phyloP scores from a whole-genome alignment of 2,797 vertebrate genomes.

The Phrynocephalus forsythii region DNA sequence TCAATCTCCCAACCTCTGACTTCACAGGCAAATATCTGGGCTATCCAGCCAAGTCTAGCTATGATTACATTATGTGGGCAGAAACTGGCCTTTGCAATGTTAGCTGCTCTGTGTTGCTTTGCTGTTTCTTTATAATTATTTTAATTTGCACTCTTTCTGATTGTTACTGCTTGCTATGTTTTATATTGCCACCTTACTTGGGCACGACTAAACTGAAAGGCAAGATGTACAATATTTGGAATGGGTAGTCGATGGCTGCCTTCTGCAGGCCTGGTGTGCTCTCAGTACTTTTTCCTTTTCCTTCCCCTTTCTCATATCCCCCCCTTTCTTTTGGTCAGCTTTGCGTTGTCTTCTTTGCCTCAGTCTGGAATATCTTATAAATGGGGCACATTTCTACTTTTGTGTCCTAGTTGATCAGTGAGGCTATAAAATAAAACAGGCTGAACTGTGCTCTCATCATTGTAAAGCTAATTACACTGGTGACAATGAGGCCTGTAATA shows the following conservation, averaged over 20 bases:
- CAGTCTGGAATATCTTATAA: too few species aligned
- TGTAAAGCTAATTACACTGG: too few species aligned
- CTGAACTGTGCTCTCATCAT: too few species aligned
- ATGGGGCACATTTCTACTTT: too few species aligned
- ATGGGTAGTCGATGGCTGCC: slow-evolving; percentile 39
- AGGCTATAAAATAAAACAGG: too few species aligned
- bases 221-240: slow-evolving; percentile 28
- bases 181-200: not conserved
- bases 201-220: too few species aligned
- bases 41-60: too few species aligned
- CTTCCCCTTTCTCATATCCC: too few species aligned
- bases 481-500: too few species aligned
- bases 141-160: not conserved
- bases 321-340: not conserved
- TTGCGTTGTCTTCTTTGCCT: slow-evolving; percentile 51
- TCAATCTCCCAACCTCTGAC: too few species aligned
- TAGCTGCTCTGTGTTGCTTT: not conserved
- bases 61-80: not conserved
- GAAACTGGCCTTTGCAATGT: not conserved
- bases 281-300: not conserved
- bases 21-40: too few species aligned
- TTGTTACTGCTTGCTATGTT: not conserved
- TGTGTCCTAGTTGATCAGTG: too few species aligned
- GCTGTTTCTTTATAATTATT: not conserved
- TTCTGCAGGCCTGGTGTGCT: slow-evolving; percentile 46